Evolutionary conservation across 1,140 invertebrate genomes (phyloP), one percentile per base, ranked within the genome.

Genomic region (Eufriesea mexicana): DNA sequence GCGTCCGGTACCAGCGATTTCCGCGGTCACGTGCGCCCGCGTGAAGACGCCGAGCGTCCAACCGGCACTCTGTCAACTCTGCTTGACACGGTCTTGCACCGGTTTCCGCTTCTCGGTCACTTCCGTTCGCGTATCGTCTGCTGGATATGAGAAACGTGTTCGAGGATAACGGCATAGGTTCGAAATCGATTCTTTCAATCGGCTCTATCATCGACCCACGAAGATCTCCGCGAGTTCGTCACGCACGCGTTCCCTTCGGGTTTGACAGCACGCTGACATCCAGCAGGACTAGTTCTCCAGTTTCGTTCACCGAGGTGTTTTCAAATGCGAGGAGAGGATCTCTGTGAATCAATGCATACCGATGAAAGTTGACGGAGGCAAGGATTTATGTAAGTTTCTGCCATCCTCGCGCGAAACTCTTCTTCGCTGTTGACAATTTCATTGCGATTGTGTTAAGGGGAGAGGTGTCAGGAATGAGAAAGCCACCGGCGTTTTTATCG

Each of bases 101-200:
- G 35, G 77, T 68, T 71, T n/a, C 51, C 61, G 47, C 25, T 57
- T 45, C 35, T 54, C 20, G 42, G 20, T 54, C n/a, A 23, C 62
- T 67, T 12, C 5, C 55, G 62, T 23, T 47, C 54, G 51, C 12
- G 25, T 55, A 12, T 14, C 62, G 6, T n/a, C 55, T 61, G n/a
- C 59, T 77, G 79, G 71, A 83, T 84, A 85, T 87, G 86, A 87
- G 81, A 86, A 80, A 77, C 49, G 49, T 73, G 51, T 75, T 71
- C 72, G 73, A 42, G 76, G 70, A 84, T 62, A 66, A 45, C 76
- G 72, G 62, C 64, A 67, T 73, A 87, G 85, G 82, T 87, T 87
- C 77, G 81, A 74, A 16, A 80, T 6, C 28, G 42, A 59, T 62
- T 77, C 72, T 67, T 67, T 62, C 42, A 47, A 28, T 23, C 18